phyloP scores from a whole-genome alignment of 2,888 invertebrate genomes.

The Sphaerophoria taeniata region DNA sequence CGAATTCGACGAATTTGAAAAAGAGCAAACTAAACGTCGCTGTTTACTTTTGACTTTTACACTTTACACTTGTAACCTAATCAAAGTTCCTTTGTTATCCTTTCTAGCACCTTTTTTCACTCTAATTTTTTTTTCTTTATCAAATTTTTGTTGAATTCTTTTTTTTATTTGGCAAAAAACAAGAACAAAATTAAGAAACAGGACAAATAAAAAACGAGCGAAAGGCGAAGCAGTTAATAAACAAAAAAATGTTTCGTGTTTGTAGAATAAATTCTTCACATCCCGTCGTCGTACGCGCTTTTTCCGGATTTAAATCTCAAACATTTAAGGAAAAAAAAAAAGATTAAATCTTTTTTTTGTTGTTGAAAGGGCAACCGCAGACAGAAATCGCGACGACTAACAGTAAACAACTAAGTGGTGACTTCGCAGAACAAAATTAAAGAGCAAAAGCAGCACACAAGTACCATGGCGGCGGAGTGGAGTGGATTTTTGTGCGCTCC shows the following conservation, averaged over 20 bases:
- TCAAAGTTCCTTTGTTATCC: conserved; percentile 53
- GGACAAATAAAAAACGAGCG: conserved; percentile 52
- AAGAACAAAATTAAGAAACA: conserved; percentile 41
- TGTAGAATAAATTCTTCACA: conserved; percentile 60
- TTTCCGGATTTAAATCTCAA: conserved; percentile 46
- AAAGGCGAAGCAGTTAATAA: conserved; percentile 69
- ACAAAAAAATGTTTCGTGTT: conserved; percentile 50
- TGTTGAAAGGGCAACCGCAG: conserved; percentile 71
- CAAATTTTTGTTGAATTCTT: background rate
- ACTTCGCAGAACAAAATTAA: conserved; percentile 65
- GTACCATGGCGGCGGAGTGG: conserved; percentile 54
- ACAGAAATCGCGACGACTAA: conserved; percentile 76
- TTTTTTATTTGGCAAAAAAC: conserved; percentile 18
- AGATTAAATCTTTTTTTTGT: conserved; percentile 34
- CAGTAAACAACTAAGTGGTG: conserved; percentile 77
- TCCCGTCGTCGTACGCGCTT: conserved; percentile 71
- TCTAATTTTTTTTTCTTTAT: background rate
- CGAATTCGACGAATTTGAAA: conserved; percentile 5
- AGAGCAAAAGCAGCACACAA: conserved; percentile 61
- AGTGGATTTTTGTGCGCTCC: conserved; percentile 29
- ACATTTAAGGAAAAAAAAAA: conserved; percentile 6
- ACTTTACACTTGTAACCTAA: conserved; percentile 30
- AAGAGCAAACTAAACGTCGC: conserved; percentile 2
- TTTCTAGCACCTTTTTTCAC: conserved; percentile 15
- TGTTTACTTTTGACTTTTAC: background rate